phyloP scores from a whole-genome alignment of 1,140 invertebrate species.

The Drosophila kanapiae region DNA sequence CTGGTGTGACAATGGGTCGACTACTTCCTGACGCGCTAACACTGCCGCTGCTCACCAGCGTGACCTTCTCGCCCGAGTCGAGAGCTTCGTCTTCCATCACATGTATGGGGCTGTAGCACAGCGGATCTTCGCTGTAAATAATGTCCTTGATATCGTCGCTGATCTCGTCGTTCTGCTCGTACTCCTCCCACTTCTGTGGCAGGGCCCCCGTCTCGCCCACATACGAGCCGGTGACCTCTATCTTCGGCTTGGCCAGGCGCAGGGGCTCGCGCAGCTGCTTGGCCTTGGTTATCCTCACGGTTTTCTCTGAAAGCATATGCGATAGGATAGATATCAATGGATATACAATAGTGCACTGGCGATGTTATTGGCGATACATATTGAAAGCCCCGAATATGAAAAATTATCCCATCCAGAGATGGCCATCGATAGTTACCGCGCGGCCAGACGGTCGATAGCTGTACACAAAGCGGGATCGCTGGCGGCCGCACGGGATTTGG shows the following conservation, averaged over 20 bases:
- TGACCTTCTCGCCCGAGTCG: slow-evolving; percentile 53
- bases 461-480: slow-evolving; percentile 11
- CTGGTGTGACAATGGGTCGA: slow-evolving; percentile 8
- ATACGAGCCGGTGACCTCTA: slow-evolving; percentile 41
- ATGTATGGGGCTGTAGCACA: slow-evolving; percentile 76
- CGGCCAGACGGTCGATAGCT: slow-evolving; percentile 63
- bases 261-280: slow-evolving; percentile 58
- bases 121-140: slow-evolving; percentile 72
- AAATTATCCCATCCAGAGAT: slow-evolving; percentile 53
- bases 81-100: slow-evolving; percentile 68
- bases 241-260: slow-evolving; percentile 65
- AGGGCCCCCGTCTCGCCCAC: slow-evolving; percentile 49
- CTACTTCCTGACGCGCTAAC: not conserved
- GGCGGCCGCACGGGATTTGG: slow-evolving; percentile 7
- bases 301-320: slow-evolving; percentile 64
- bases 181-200: slow-evolving; percentile 74
- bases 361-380: slow-evolving; percentile 43
- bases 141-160: slow-evolving; percentile 73
- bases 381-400: slow-evolving; percentile 18
- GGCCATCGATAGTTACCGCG: slow-evolving; percentile 68
- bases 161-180: slow-evolving; percentile 72
- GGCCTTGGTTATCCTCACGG: slow-evolving; percentile 60
- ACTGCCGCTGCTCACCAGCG: slow-evolving; percentile 34
- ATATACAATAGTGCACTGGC: slow-evolving; percentile 3
- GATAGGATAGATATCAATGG: slow-evolving; percentile 7